Conservation (phyloP, 1,140 invertebrate genomes). For the Reticulitermes speratus region DNA sequence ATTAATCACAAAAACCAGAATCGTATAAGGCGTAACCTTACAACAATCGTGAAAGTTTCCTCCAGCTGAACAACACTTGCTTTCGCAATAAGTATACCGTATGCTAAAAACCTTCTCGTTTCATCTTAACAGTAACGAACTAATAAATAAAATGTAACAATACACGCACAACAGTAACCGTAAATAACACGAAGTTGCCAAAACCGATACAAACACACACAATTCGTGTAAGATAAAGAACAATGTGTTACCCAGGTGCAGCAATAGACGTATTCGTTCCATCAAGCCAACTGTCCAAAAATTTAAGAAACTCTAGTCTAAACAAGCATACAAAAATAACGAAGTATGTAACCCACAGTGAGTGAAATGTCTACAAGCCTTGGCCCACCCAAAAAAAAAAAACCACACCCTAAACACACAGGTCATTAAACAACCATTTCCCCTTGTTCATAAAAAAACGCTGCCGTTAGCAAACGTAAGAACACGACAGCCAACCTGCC, state of each 20-base stretch:
- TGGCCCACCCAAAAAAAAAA: neutral
- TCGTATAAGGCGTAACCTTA: neutral
- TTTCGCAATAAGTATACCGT: neutral
- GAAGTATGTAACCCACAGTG: neutral
- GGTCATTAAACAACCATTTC: neutral
- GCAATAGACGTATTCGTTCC: neutral
- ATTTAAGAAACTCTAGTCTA: neutral
- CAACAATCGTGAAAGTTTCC: neutral
- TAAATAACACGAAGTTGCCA: neutral
- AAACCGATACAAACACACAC: neutral
- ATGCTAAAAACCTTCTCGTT: neutral
- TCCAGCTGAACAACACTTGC: neutral
- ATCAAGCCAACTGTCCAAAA: neutral
- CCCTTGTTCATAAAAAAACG: neutral
- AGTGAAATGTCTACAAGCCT: neutral
- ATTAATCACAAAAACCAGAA: neutral
- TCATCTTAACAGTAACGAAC: neutral
- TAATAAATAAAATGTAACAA: neutral
- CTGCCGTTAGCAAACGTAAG: neutral
- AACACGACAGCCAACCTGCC: neutral
- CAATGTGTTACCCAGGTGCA: neutral
- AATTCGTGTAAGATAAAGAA: neutral
- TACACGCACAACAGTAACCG: neutral
- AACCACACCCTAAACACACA: conserved; percentile 17
- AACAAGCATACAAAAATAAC: neutral